Conservation (phyloP, 2,797 vertebrate species). For the Phalanger gymnotis region DNA sequence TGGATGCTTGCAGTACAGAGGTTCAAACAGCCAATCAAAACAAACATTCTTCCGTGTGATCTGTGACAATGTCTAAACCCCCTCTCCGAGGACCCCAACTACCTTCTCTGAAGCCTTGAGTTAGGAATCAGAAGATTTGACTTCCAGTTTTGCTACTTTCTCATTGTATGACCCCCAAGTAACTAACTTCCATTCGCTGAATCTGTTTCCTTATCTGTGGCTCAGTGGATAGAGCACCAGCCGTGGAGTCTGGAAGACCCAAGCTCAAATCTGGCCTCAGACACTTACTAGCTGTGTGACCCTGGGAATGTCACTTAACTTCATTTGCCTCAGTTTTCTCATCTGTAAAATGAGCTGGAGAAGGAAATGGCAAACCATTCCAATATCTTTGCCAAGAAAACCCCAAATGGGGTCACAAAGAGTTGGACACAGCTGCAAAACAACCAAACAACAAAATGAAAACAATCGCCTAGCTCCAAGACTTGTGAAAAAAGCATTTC, state of each 20-base stretch:
- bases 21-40: background rate
- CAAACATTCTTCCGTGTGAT: background rate
- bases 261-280: background rate
- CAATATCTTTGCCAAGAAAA: background rate
- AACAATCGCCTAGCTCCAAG: background rate
- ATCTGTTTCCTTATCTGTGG: background rate
- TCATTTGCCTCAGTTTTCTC: background rate
- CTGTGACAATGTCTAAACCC: background rate
- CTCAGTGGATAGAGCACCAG: background rate
- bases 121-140: background rate
- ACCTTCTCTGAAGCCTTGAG: background rate
- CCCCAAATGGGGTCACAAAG: background rate
- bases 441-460: background rate
- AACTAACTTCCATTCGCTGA: background rate
- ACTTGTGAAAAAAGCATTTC: background rate
- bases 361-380: background rate
- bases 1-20: no score
- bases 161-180: background rate
- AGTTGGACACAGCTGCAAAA: background rate
- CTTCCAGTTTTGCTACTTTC: background rate
- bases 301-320: background rate
- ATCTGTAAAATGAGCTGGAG: background rate
- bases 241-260: background rate
- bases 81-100: background rate
- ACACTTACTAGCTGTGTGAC: background rate